phyloP scores from a whole-genome alignment of 2,113 vertebrate species.

The Dicerorhinus sumatrensis region DNA sequence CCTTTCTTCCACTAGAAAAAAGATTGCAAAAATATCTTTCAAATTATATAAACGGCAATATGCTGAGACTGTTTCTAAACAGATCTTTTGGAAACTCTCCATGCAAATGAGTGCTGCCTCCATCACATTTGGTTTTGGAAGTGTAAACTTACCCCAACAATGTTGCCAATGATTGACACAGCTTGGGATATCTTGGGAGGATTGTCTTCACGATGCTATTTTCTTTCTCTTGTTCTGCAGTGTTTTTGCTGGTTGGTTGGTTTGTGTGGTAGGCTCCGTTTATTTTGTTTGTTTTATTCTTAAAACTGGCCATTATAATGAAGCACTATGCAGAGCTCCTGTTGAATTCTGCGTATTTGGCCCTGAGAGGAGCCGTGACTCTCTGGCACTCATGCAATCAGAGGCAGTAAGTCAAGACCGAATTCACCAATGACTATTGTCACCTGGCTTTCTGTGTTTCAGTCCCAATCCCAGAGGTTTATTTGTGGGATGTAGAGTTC shows the following conservation, averaged over 20 bases:
- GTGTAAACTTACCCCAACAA: background rate
- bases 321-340: background rate
- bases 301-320: background rate
- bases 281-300: background rate
- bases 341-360: background rate
- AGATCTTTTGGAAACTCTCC: background rate
- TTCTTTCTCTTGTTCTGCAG: background rate
- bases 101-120: background rate
- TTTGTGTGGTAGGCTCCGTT: background rate
- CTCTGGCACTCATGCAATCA: background rate
- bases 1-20: conserved; percentile 50
- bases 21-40: background rate
- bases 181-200: background rate
- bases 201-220: background rate
- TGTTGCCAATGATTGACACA: background rate
- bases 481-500: accelerated
- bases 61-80: background rate
- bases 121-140: background rate
- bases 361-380: accelerated
- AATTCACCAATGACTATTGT: background rate
- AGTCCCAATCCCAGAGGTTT: background rate
- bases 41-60: conserved; percentile 11
- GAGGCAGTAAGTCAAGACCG: background rate
- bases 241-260: background rate
- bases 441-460: background rate